Base-by-base conservation (phyloP, 2,888 invertebrate genomes). In the Nymphalis polychloros region DNA sequence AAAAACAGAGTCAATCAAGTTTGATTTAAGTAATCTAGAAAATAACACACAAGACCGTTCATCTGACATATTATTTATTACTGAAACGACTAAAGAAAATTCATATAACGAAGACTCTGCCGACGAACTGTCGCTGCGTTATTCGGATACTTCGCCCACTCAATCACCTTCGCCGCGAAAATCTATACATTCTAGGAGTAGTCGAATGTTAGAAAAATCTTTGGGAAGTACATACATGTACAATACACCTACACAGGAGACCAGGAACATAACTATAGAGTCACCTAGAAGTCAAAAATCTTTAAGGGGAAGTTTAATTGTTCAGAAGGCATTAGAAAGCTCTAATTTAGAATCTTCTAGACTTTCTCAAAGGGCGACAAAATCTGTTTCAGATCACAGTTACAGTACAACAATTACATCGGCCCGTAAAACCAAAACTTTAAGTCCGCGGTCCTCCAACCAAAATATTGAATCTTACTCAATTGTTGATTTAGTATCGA, bases 1-100 rank as follows among this genome's bases (percentile, higher is more conserved):
- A 53, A 90, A 88, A 71, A 81, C 80, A 0, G 92, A 91, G 41
- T 88, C 89, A 10, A 93, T 92, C 57, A 89, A 89, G 63, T 91
- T 92, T 69, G 92, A 93, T 69, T 75, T 92, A 7, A 89, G 89
- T 72, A 90, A 91, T 73, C 73, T 92, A 2, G 85, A 86, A 49
- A 75, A 69, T 27, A 41, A 41, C 19, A 8, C 57, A 41, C 67
- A 70, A 0, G 73, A 75, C 0, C 69, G 74, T 1, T 63, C 72
- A 6, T 70, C 72, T 0, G 83, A 83, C 59, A 71, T 77, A 0
- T n/a, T 76, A 4, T 66, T 77, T 1, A 74, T 62, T 8, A 31
- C 75, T 0, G 76, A 78, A 17, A 71, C 72, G 0, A 73, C 77
- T 3, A 70, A 67, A 0, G 62, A 60, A 7, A 63, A 70, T 4